Percentiles rank a stretch among this genome's conserved stretches.
Conservation (phyloP, 1,140 invertebrate species). For the Arctopsyche grandis region DNA sequence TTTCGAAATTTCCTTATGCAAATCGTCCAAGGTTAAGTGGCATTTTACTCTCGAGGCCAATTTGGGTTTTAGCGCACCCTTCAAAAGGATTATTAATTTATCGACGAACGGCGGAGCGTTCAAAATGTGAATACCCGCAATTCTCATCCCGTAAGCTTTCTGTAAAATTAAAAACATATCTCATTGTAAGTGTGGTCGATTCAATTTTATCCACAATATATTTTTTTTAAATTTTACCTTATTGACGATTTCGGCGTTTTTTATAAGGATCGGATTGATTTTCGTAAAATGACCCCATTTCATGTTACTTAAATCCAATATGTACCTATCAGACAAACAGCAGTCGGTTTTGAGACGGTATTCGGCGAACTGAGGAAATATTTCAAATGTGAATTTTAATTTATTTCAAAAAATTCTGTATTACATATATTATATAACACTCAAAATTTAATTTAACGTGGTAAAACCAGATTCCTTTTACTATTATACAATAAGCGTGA, state of each 20-base stretch:
- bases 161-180: slow-evolving; percentile 56
- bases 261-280: slow-evolving; percentile 5
- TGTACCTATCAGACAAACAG: slow-evolving; percentile 13
- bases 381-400: neutral
- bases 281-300: slow-evolving; percentile 30
- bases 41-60: slow-evolving; percentile 64
- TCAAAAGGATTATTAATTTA: slow-evolving; percentile 63
- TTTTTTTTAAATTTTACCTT: too few relatives aligned
- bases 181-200: too few relatives aligned
- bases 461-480: too few relatives aligned
- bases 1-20: slow-evolving; percentile 65
- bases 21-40: slow-evolving; percentile 61
- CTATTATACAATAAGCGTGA: too few relatives aligned
- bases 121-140: slow-evolving; percentile 71
- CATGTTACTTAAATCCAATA: slow-evolving; percentile 35
- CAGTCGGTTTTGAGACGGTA: slow-evolving; percentile 23
- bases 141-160: slow-evolving; percentile 70
- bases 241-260: slow-evolving; percentile 11
- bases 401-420: too few relatives aligned
- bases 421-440: too few relatives aligned
- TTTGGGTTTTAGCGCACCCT: slow-evolving; percentile 64
- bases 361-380: slow-evolving; percentile 12
- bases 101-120: slow-evolving; percentile 66
- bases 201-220: too few relatives aligned
- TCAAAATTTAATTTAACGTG: too few relatives aligned